Percentiles rank a stretch among this genome's conserved stretches.
phyloP scores from a whole-genome alignment of 2,113 vertebrate genomes.

The Clarias gariepinus region DNA sequence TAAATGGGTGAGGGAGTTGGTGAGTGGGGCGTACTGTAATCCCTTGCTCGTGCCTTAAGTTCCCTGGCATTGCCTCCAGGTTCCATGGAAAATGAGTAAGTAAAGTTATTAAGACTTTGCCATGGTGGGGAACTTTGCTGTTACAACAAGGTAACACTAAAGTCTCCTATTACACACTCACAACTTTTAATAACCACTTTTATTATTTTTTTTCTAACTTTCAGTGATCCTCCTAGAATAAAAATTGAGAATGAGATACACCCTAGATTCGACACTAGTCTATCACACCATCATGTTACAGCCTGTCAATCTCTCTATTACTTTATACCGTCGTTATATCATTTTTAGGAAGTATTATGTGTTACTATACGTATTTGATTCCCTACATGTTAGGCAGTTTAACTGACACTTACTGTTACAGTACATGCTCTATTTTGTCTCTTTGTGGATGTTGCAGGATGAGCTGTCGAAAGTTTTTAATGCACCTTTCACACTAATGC shows the following conservation, averaged over 20 bases:
- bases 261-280: background rate
- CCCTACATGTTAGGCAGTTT: slow-evolving; percentile 37
- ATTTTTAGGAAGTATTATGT: slow-evolving; percentile 28
- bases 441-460: background rate
- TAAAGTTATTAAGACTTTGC: background rate
- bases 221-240: background rate
- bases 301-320: slow-evolving; percentile 6
- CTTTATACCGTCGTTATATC: slow-evolving; percentile 16
- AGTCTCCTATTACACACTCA: background rate
- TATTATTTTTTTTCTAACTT: background rate
- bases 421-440: slow-evolving; percentile 28
- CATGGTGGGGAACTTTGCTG: background rate
- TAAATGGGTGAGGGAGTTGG: no score
- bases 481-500: slow-evolving; percentile 48
- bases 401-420: slow-evolving; percentile 43
- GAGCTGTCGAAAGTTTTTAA: slow-evolving; percentile 54
- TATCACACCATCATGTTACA: slow-evolving; percentile 6
- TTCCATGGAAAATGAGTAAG: no score
- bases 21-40: no score
- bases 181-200: background rate
- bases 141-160: background rate
- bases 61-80: no score
- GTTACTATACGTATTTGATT: slow-evolving; percentile 16
- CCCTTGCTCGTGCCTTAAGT: no score
- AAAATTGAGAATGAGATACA: background rate